These are phyloP conservation scores for Hirudinaria manillensis DNA, from an alignment of 2,888 invertebrate genomes.

Conservation along the genomic window DNA sequence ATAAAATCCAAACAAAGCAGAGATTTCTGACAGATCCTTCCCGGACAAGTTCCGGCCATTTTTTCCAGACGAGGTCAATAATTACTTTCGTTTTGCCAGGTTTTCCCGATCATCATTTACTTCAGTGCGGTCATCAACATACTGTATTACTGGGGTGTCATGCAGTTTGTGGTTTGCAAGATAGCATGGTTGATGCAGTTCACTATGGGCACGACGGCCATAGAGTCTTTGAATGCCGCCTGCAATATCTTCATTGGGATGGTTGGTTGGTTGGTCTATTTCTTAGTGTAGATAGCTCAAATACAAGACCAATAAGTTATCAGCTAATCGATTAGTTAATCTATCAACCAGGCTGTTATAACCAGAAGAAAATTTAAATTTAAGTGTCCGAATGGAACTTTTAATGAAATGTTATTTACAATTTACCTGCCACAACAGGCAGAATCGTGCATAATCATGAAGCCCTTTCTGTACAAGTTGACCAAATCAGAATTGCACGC, in stretches of 20 bases:
- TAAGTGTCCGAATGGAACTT: too few relatives aligned
- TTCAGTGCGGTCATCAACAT: conserved; percentile 81
- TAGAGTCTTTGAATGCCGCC: conserved; percentile 76
- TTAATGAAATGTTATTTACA: too few relatives aligned
- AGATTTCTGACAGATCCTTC: too few relatives aligned
- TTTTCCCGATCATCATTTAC: conserved; percentile 81
- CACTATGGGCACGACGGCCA: conserved; percentile 74
- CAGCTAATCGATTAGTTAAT: too few relatives aligned
- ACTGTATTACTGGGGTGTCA: conserved; percentile 75
- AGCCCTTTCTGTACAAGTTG: conserved; percentile 43
- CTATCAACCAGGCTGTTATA: too few relatives aligned
- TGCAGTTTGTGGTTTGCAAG: conserved; percentile 75
- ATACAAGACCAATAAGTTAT: too few relatives aligned
- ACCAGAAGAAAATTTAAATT: too few relatives aligned
- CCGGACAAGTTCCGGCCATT: too few relatives aligned
- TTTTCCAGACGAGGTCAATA: too few relatives aligned
- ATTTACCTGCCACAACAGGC: conserved; percentile 42
- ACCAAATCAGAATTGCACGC: conserved; percentile 56
- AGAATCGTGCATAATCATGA: conserved; percentile 44
- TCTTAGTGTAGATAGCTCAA: too few relatives aligned
- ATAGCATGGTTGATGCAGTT: conserved; percentile 67
- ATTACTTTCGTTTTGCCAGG: conserved; percentile 45
- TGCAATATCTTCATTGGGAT: conserved; percentile 88
- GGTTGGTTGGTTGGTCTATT: conserved; percentile 58
- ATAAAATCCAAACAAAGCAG: too few relatives aligned